Evolutionary conservation across 1,140 invertebrate genomes (phyloP).

Genomic region (Meloidogyne exigua): DNA sequence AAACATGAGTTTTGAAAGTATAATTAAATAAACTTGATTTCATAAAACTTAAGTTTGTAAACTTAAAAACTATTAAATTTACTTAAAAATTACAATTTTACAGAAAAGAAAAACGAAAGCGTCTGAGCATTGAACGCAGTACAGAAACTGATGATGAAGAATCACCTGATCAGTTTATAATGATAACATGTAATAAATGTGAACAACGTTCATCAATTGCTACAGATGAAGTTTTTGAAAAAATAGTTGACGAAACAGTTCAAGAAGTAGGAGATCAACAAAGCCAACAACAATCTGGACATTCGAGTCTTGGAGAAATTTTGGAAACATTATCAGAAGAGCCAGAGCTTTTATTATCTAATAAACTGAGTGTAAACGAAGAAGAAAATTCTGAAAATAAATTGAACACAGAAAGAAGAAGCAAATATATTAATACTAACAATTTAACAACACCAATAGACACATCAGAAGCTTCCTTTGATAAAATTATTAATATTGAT

Average conservation of each 20-base stretch:
- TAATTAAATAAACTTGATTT: background rate
- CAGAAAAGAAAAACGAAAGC: conserved; percentile 34
- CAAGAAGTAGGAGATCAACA: background rate
- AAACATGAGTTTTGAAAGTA: too few relatives aligned
- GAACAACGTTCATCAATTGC: conserved; percentile 23
- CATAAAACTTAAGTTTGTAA: background rate
- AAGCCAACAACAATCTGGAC: background rate
- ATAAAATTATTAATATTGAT: background rate
- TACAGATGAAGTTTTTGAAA: conserved; percentile 40
- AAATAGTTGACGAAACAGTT: conserved; percentile 32
- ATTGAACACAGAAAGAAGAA: background rate
- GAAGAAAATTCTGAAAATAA: background rate
- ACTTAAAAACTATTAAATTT: background rate
- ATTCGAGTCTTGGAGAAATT: background rate
- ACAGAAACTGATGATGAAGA: conserved; percentile 50
- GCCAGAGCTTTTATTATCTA: background rate
- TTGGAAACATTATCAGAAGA: background rate
- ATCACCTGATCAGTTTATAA: conserved; percentile 40
- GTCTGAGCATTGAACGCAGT: conserved; percentile 43
- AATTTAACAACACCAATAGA: background rate
- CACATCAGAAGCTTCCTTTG: background rate
- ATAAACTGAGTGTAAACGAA: background rate
- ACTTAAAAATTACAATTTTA: background rate
- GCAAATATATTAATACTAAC: background rate
- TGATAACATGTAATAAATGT: conserved; percentile 50